Percentiles rank a stretch among this genome's conserved stretches.
Evolutionary conservation across 2,797 vertebrate genomes (phyloP).

Genomic region (Anisognathus igniventris): DNA sequence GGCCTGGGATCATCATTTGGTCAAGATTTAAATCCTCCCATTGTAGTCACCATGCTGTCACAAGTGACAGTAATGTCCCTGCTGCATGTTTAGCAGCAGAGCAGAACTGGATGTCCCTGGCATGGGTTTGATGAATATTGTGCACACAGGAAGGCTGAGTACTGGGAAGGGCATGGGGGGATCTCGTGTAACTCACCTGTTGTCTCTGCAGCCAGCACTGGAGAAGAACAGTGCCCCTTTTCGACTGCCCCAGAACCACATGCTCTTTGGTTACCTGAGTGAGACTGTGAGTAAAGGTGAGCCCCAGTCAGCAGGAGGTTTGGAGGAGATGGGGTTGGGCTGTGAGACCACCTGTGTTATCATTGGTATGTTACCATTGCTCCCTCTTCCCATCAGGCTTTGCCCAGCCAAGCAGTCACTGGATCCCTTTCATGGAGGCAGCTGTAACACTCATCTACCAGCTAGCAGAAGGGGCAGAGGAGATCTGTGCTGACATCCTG

Average conservation of each 20-base stretch:
- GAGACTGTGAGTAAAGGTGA: slow-evolving; percentile 82
- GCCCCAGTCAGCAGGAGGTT: not conserved
- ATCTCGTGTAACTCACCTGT: not conserved
- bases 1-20: not conserved
- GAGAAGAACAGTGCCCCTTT: slow-evolving; percentile 79
- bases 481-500: slow-evolving; percentile 85
- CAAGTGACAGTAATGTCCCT: not conserved
- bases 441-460: slow-evolving; percentile 87
- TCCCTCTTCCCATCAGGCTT: slow-evolving; percentile 63
- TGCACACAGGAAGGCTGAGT: not conserved
- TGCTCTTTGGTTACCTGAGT: slow-evolving; percentile 82
- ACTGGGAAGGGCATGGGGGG: accelerated
- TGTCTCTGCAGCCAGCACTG: slow-evolving; percentile 64
- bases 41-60: not conserved
- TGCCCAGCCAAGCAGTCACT: slow-evolving; percentile 74
- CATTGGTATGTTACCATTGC: not conserved
- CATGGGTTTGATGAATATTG: not conserved
- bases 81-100: not conserved
- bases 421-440: slow-evolving; percentile 92
- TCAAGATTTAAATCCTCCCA: not conserved
- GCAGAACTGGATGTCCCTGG: not conserved
- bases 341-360: not conserved
- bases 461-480: slow-evolving; percentile 89
- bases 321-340: not conserved
- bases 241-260: slow-evolving; percentile 85